Conservation (phyloP, 2,888 invertebrate genomes). For the Oscheius sp. region DNA sequence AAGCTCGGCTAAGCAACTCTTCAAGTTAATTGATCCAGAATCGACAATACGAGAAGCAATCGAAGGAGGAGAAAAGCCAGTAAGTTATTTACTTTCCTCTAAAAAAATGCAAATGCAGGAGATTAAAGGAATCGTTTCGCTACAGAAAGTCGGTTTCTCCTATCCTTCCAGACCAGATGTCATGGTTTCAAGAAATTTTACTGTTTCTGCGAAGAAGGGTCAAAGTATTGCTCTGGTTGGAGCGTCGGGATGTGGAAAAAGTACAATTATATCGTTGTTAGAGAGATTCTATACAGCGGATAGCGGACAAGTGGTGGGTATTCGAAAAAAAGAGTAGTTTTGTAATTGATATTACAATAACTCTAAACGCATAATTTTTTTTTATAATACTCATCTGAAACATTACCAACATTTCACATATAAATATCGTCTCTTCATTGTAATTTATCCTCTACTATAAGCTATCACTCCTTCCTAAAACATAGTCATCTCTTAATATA, state of each 20-base stretch:
- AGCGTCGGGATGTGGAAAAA: constrained; percentile 72
- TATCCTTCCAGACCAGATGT: constrained; percentile 84
- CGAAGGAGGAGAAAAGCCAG: constrained; percentile 30
- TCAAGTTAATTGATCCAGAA: constrained; percentile 21
- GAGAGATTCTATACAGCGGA: constrained; percentile 71
- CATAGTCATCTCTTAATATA: too few species aligned
- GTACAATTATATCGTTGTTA: constrained; percentile 71
- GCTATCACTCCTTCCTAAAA: too few species aligned
- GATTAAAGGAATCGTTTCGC: constrained; percentile 77
- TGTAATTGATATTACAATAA: too few species aligned
- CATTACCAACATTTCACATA: too few species aligned
- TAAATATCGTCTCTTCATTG: too few species aligned
- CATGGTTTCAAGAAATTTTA: constrained; percentile 77
- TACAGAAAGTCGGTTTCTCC: constrained; percentile 80
- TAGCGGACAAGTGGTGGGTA: constrained; percentile 65
- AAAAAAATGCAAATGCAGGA: constrained; percentile 20
- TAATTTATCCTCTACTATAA: too few species aligned
- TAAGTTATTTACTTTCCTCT: not conserved
- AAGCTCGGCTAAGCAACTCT: constrained; percentile 22
- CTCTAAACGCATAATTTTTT: too few species aligned
- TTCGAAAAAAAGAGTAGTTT: not conserved
- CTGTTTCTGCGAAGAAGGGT: constrained; percentile 66
- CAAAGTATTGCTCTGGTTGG: constrained; percentile 72
- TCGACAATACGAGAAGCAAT: constrained; percentile 2
- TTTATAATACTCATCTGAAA: too few species aligned